These are phyloP conservation scores for Dendrolimus houi DNA, from an alignment of 2,888 invertebrate genomes.

Conservation along the genomic window DNA sequence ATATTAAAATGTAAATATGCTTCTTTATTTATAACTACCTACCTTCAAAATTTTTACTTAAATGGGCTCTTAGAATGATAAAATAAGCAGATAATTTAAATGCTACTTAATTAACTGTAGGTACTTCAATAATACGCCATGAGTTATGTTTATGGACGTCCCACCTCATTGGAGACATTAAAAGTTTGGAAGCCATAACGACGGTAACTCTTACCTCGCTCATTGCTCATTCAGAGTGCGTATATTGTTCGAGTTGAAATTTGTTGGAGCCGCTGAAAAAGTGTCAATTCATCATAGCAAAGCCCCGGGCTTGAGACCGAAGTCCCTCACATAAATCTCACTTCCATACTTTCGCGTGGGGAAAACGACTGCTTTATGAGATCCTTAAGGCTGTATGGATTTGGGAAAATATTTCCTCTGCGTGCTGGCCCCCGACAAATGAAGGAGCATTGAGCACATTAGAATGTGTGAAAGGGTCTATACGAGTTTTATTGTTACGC, in stretches of 20 bases:
- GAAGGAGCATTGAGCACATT: constrained; percentile 71
- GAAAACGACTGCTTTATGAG: constrained; percentile 75
- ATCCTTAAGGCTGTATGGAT: constrained; percentile 78
- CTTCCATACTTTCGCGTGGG: constrained; percentile 75
- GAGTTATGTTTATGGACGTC: constrained; percentile 58
- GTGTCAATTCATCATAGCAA: constrained; percentile 75
- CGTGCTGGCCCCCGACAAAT: constrained; percentile 73
- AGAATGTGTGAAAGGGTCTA: constrained; percentile 73
- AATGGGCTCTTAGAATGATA: constrained; percentile 15
- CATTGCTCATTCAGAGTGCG: constrained; percentile 71
- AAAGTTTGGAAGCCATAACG: constrained; percentile 66
- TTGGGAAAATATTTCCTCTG: constrained; percentile 75
- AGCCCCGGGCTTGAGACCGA: constrained; percentile 67
- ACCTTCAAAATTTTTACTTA: constrained; percentile 10
- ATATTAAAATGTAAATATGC: constrained; percentile 38
- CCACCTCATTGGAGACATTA: constrained; percentile 71
- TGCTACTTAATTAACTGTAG: constrained; percentile 38
- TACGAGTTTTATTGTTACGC: constrained; percentile 72
- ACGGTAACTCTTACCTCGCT: constrained; percentile 51
- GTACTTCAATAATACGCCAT: constrained; percentile 53
- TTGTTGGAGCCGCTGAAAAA: constrained; percentile 71
- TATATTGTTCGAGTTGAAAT: constrained; percentile 66
- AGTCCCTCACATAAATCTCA: constrained; percentile 74
- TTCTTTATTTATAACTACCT: constrained; percentile 14
- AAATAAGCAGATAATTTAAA: constrained; percentile 15